These are phyloP conservation scores for Amblyornis subalaris DNA, from an alignment of 2,113 vertebrate genomes.

Conservation along the genomic window DNA sequence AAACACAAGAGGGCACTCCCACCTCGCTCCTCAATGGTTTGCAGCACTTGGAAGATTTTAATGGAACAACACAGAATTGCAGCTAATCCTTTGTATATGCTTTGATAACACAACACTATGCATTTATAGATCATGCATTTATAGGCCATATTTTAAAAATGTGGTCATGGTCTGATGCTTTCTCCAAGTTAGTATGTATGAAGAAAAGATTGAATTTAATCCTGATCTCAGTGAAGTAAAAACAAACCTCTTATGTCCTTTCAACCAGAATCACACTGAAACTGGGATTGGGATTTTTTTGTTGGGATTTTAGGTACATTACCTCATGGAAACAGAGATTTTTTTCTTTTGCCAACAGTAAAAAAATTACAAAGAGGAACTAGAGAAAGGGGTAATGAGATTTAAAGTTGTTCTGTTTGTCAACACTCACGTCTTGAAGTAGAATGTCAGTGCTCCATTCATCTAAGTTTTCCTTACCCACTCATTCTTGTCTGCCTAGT, in stretches of 20 bases:
- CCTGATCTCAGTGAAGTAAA: not conserved
- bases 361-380: not conserved
- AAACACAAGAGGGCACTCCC: constrained; percentile 73
- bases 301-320: not conserved
- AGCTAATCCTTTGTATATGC: not conserved
- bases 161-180: not conserved
- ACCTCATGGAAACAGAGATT: not conserved
- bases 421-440: not conserved
- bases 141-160: not conserved
- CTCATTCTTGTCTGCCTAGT: not conserved
- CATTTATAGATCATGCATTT: not conserved
- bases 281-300: not conserved
- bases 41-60: not conserved
- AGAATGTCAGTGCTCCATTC: fast-evolving
- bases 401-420: not conserved
- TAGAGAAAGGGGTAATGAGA: not conserved
- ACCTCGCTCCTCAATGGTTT: not conserved
- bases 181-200: not conserved
- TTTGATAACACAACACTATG: not conserved
- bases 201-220: not conserved
- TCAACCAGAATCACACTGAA: not conserved
- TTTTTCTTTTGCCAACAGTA: not conserved
- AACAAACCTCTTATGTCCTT: not conserved
- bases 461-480: not conserved
- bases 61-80: not conserved